phyloP scores from a whole-genome alignment of 2,113 vertebrate genomes.

The Sardina pilchardus region DNA sequence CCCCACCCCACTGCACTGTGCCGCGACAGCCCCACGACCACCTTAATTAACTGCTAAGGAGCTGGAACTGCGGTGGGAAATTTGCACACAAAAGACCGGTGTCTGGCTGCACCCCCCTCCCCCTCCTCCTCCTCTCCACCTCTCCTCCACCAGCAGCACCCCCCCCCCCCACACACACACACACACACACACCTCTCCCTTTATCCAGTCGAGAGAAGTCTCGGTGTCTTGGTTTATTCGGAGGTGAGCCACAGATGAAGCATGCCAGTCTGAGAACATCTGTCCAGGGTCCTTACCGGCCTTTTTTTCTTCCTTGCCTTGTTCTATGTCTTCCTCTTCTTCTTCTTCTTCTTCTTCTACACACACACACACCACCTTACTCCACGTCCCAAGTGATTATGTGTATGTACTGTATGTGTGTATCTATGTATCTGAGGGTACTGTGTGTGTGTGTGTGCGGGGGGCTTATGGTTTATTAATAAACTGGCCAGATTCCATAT shows the following conservation, averaged over 20 bases:
- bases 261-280: not conserved
- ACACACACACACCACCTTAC: constrained; percentile 42
- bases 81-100: constrained; percentile 95
- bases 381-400: constrained; percentile 36
- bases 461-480: no score
- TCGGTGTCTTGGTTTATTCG: constrained; percentile 60
- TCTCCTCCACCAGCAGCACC: constrained; percentile 49
- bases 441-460: not conserved
- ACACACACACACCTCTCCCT: constrained; percentile 40
- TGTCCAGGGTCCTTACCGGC: not conserved
- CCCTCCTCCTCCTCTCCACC: constrained; percentile 38
- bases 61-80: constrained; percentile 87
- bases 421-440: not conserved
- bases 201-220: constrained; percentile 52
- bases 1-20: constrained; percentile 55
- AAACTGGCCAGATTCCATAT: no score
- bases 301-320: not conserved
- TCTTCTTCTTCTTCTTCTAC: not conserved
- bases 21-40: constrained; percentile 71
- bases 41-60: constrained; percentile 94
- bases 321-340: not conserved
- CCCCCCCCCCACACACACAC: not conserved
- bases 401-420: not conserved
- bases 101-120: constrained; percentile 64
- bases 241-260: constrained; percentile 62